Evolutionary conservation across 2,113 vertebrate genomes (phyloP), one percentile per base, ranked within the genome.

Genomic region (Theristicus caerulescens): DNA sequence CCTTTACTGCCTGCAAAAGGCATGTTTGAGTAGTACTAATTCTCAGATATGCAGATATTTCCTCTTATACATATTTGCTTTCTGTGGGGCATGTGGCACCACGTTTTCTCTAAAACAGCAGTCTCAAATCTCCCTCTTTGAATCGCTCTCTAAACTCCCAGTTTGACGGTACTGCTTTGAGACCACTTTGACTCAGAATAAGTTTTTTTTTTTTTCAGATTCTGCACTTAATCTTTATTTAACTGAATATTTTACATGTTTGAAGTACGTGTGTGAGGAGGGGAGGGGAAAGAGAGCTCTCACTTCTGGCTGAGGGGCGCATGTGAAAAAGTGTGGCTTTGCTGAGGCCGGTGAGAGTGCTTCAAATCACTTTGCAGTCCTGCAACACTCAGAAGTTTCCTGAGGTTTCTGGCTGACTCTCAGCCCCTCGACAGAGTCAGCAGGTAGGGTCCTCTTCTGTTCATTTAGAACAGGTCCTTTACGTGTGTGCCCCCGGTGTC

Each of bases 41-140:
- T 76, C 38, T 67, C 67, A 62, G 93, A 93, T 94, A 96, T 91
- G 66, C n/a, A 42, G 81, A 5, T 70, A 87, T 91, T 97, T 86
- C 78, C 52, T 82, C 46, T 90, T 82, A 40, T 0, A 47, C 4
- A 1, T 94, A 51, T 95, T 93, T 94, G 44, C 81, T 87, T 90
- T 91, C 29, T 25, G 11, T 66, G 62, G 78, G 81, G 46, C 0
- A 0, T n/a, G 58, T 51, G 54, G 51, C 55, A 57, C 52, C 22
- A 42, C 11, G 13, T 96, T 96, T 92, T 74, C 21, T 86, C 55
- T 58, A 1, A 20, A 86, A 34, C 11, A 73, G 17, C 25, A 32
- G 12, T 26, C 61, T 91, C 59, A 83, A 47, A 79, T 74, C 16
- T 67, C 22, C 46, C 32, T 80, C 58, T 78, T 58, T 78, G 32